Base-by-base conservation (phyloP, 2,797 vertebrate genomes). In the Tadarida brasiliensis region DNA sequence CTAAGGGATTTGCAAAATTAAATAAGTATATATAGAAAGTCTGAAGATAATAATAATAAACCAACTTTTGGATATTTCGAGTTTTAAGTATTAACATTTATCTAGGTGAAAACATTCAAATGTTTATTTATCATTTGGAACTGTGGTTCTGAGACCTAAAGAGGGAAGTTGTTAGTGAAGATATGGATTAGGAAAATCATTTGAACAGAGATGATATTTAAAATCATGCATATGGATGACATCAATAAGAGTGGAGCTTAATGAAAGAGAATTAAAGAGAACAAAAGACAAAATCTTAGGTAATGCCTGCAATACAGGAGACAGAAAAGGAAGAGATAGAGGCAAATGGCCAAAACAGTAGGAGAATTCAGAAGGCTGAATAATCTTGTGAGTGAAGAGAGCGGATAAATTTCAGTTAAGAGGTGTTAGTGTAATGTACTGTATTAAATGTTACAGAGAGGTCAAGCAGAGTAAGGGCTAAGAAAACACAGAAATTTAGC, bases 191-290 rank as follows among this genome's bases (percentile, higher is more conserved):
- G 33, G 33, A 73, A 71, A 91, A 91, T 71, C 14, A 87, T 87
- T 85, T 93, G 14, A 77, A 68, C 11, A 86, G 1, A 87, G 19
- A 39, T 59, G 16, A 73, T 74, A 68, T 71, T 94, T 89, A 54
- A 94, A 94, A 87, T 87, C 9, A 89, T n/a, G 57, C 14, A 19
- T 51, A 17, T 49, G n/a, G 6, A 80, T 78, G 3, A 78, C 61
- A 74, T 67, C 20, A 74, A 74, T 57, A 83, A 57, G 39, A 65
- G 28, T 74, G 14, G 65, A 30, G 5, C 30, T 54, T 86, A 86
- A 78, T 82, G 33, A 87, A 73, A 80, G 8, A 90, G 3, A 76
- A 87, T 49, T 87, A 28, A 94, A 96, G 16, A 93, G 26, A 80
- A 61, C 30, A 14, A 47, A 94, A 84, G 7, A 87, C 14, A 59